Conservation (phyloP, 2,113 vertebrate species). For the Myiagra hebetior region DNA sequence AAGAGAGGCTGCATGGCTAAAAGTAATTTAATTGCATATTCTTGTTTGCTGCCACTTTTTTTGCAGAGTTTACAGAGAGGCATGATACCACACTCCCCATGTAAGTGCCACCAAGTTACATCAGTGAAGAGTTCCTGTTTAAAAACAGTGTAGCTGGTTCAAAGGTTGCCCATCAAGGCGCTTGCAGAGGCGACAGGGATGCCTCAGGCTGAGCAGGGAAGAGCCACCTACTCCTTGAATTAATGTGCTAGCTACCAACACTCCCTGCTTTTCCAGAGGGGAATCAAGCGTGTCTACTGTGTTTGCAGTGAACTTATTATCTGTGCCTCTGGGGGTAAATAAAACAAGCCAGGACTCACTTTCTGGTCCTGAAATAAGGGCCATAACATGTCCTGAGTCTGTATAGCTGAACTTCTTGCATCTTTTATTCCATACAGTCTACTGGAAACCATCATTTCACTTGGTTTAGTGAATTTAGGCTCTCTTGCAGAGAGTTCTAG, state of each 20-base stretch:
- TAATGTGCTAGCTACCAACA: background rate
- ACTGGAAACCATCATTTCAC: background rate
- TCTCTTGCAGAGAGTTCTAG: background rate
- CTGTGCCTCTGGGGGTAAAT: background rate
- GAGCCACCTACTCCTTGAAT: background rate
- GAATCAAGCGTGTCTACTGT: fast-evolving
- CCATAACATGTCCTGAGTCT: background rate
- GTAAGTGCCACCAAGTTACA: background rate
- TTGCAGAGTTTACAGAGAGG: background rate
- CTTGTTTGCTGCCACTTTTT: background rate
- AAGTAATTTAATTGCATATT: background rate
- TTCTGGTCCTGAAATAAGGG: background rate
- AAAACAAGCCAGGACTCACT: background rate
- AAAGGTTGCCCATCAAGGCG: background rate
- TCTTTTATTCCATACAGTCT: background rate
- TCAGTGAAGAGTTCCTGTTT: background rate
- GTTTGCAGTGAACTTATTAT: background rate
- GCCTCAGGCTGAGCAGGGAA: background rate
- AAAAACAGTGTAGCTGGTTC: background rate
- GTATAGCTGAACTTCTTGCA: background rate
- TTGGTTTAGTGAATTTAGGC: background rate
- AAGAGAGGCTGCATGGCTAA: background rate
- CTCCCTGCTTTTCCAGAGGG: background rate
- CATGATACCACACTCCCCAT: background rate
- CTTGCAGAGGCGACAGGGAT: background rate